phyloP scores from a whole-genome alignment of 2,113 vertebrate species.

The Prunella himalayana region DNA sequence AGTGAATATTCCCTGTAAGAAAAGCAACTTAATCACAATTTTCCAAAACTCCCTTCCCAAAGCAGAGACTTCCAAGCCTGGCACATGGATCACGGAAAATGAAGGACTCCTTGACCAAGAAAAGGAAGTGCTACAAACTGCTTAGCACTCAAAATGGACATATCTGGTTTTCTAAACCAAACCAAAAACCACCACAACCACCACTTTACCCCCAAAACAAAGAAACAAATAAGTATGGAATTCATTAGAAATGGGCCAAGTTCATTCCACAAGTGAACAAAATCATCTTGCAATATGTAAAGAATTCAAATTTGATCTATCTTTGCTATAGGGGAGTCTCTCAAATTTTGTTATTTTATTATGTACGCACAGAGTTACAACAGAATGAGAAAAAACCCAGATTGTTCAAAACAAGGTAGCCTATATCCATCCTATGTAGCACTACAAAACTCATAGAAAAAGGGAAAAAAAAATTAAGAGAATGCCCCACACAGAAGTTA shows the following conservation, averaged over 20 bases:
- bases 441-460: background rate
- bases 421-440: background rate
- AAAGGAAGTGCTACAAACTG: background rate
- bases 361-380: background rate
- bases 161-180: background rate
- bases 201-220: background rate
- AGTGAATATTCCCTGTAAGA: background rate
- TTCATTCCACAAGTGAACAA: background rate
- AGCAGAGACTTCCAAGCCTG: background rate
- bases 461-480: rapidly evolving
- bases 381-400: background rate
- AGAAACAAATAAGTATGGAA: background rate
- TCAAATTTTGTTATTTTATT: background rate
- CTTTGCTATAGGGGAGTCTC: background rate
- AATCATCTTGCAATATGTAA: background rate
- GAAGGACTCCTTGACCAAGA: background rate
- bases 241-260: background rate
- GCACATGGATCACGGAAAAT: background rate
- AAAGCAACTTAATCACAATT: background rate
- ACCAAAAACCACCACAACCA: background rate
- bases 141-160: background rate
- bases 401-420: background rate
- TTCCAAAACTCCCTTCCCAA: background rate
- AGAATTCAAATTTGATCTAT: background rate
- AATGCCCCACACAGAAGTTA: rapidly evolving